These are phyloP conservation scores for Mustela nigripes DNA, from an alignment of 2,113 vertebrate species.

Conservation along the genomic window DNA sequence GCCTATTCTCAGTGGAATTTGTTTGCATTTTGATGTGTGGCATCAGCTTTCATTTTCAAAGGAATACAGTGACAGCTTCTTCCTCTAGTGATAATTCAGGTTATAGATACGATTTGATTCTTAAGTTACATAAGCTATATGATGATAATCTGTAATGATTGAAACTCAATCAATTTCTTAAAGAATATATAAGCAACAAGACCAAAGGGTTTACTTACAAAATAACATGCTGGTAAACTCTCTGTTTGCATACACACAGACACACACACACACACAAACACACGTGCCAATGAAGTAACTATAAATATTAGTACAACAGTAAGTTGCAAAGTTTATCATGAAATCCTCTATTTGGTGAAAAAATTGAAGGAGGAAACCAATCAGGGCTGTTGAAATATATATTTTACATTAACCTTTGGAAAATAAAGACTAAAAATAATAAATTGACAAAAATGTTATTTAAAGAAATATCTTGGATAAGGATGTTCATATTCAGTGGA, in stretches of 20 bases:
- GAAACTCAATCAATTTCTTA: not conserved
- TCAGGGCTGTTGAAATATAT: not conserved
- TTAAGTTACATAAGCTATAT: not conserved
- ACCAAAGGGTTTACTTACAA: not conserved
- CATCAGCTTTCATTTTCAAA: slow-evolving; percentile 63
- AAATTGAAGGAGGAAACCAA: not conserved
- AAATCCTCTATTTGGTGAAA: not conserved
- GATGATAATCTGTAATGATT: slow-evolving; percentile 55
- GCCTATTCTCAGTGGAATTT: slow-evolving; percentile 60
- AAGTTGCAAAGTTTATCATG: not conserved
- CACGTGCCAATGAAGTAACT: not conserved
- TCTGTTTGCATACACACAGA: not conserved
- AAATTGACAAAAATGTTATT: not conserved
- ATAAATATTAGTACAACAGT: not conserved
- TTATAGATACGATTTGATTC: slow-evolving; percentile 66
- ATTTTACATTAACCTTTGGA: not conserved
- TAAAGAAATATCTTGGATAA: not conserved
- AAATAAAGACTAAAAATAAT: slow-evolving; percentile 9
- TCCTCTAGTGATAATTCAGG: slow-evolving; percentile 36
- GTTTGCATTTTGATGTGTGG: slow-evolving; percentile 73
- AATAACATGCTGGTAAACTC: not conserved
- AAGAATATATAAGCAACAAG: slow-evolving; percentile 17
- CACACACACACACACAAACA: not conserved
- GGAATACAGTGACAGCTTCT: slow-evolving; percentile 58
- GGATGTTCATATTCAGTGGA: not conserved